These are phyloP conservation scores for Sebastolobus alascanus DNA, from an alignment of 2,797 vertebrate species.

Conservation along the genomic window DNA sequence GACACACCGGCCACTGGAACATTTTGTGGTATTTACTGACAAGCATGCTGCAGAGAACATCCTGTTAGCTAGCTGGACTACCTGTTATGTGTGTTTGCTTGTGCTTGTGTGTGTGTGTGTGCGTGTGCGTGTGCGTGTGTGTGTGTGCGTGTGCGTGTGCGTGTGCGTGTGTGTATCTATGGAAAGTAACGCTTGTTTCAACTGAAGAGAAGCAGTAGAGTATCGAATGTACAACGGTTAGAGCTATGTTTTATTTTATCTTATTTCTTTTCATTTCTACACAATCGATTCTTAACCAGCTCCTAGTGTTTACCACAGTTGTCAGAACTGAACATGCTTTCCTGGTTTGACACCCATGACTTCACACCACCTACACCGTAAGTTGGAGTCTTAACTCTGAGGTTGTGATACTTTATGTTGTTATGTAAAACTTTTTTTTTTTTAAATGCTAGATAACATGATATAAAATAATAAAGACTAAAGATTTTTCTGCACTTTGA, in stretches of 20 bases:
- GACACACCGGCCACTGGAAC: slow-evolving; percentile 71
- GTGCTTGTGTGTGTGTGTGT: neutral
- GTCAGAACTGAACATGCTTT: neutral
- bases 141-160: no score
- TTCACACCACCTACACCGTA: neutral
- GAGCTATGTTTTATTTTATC: neutral
- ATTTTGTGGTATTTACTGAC: slow-evolving; percentile 73
- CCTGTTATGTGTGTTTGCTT: slow-evolving; percentile 29
- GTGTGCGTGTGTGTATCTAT: neutral
- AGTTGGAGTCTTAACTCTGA: neutral
- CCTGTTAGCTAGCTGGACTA: slow-evolving; percentile 75
- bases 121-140: neutral
- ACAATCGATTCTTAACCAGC: neutral
- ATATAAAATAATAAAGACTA: neutral
- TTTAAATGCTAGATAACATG: neutral
- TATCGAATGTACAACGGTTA: neutral
- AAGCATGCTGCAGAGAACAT: slow-evolving; percentile 61
- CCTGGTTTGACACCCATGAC: neutral
- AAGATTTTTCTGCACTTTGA: neutral
- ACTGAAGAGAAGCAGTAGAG: neutral
- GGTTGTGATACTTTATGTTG: neutral
- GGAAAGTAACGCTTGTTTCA: slow-evolving; percentile 46
- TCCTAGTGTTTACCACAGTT: neutral
- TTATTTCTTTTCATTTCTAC: neutral
- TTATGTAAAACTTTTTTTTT: no score